Evolutionary conservation across 2,113 vertebrate genomes (phyloP), one percentile per base, ranked within the genome.

Genomic region (Amia ocellicauda): DNA sequence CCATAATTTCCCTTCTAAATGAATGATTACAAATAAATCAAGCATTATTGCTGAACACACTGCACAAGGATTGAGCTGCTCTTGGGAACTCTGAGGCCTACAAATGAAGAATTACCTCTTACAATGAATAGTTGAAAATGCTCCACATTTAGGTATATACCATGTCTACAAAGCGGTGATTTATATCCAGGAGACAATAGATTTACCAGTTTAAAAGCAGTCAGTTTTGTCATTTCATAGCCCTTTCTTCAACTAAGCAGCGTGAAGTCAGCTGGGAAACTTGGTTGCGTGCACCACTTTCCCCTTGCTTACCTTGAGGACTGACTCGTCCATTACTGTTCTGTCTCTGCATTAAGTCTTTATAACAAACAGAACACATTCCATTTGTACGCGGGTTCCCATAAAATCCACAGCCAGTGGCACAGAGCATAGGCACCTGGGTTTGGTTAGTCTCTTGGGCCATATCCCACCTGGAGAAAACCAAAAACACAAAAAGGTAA

Each of bases 331-430:
- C 89, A 74, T 83, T 91, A 73, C 82, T 88, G 62, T 94, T 95
- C 84, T 92, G 91, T 70, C 91, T 83, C 61, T 94, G 93, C 58
- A 95, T 86, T 60, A 89, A 90, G 67, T 95, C 93, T 85, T 91
- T 94, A 78, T 94, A 94, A 86, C 93, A 95, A 17, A 94, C 86
- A 0, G 93, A 95, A 58, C 93, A 94, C 88, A 95, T 93, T 80
- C 92, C 91, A 11, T 92, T 92, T 1, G 91, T 94, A 5, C 92
- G 91, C 60, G 91, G 91, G 54, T 92, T 93, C 56, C 92, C 93
- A 16, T 94, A 95, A 75, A 95, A 94, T 45, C 93, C 93, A 51
- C 93, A 95, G 68, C 93, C 93, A 58, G 88, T 94, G 61, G 91
- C 88, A 79, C 93, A 95, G 28, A 93, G 90, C 86, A 92, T 88